Conservation (phyloP, 2,113 vertebrate species). For the Panurus biarmicus region DNA sequence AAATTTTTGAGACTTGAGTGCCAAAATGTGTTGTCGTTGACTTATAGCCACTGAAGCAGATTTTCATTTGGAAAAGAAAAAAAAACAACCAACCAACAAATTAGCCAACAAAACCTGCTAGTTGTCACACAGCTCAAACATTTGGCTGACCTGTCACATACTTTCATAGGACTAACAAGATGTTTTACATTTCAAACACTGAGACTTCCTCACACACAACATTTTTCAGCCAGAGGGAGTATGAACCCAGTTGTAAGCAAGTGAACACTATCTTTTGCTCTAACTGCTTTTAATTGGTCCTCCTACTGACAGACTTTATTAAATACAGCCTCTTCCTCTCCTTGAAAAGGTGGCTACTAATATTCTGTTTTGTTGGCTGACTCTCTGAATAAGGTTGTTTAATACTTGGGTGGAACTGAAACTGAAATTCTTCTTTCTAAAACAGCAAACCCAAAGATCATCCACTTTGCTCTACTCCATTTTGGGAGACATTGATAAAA, state of each 20-base stretch:
- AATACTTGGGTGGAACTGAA: background rate
- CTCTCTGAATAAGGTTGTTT: background rate
- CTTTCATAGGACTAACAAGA: background rate
- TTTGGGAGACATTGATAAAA: background rate
- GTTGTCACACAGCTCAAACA: background rate
- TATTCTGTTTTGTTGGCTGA: background rate
- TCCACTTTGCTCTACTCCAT: background rate
- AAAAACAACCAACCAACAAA: background rate
- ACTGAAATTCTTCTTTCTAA: background rate
- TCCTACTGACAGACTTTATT: background rate
- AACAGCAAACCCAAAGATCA: background rate
- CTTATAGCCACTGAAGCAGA: background rate
- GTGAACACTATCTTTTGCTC: background rate
- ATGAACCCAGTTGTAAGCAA: background rate
- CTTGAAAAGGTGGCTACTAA: background rate
- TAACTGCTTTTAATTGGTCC: background rate
- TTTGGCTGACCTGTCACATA: slow-evolving; percentile 1
- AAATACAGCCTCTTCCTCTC: background rate
- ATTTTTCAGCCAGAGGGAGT: background rate
- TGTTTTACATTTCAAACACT: background rate
- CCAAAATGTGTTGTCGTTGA: background rate
- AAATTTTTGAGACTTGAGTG: background rate
- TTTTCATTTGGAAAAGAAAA: background rate
- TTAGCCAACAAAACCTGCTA: background rate
- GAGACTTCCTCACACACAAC: background rate